These are phyloP conservation scores for Lithosia quadra DNA, from an alignment of 2,888 invertebrate species.

Conservation along the genomic window DNA sequence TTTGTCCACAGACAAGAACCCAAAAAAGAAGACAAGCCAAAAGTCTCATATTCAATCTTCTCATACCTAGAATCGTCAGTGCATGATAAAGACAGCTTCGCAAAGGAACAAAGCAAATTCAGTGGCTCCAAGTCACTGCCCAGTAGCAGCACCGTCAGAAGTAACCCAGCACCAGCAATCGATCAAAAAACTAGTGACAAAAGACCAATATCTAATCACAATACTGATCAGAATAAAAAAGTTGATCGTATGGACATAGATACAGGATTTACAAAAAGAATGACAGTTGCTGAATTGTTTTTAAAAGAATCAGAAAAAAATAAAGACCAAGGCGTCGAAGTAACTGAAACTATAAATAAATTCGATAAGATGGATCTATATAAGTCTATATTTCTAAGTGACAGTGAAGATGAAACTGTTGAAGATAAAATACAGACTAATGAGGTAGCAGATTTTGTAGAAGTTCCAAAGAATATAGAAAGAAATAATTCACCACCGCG, in stretches of 20 bases:
- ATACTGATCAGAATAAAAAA: neutral
- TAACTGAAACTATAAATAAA: conserved; percentile 78
- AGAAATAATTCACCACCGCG: conserved; percentile 90
- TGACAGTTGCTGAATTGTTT: conserved; percentile 82
- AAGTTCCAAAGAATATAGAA: conserved; percentile 84
- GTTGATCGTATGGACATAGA: neutral
- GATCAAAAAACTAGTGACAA: conserved; percentile 13
- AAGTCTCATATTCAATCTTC: conserved; percentile 91
- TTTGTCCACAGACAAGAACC: conserved; percentile 74
- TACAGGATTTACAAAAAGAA: conserved; percentile 66
- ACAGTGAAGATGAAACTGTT: conserved; percentile 89
- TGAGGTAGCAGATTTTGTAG: conserved; percentile 59
- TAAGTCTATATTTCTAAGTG: conserved; percentile 95
- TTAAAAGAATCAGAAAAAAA: conserved; percentile 78
- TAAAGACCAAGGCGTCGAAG: conserved; percentile 63
- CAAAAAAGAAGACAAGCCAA: conserved; percentile 82
- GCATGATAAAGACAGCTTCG: conserved; percentile 86
- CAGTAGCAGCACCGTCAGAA: conserved; percentile 30
- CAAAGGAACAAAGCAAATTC: conserved; percentile 77
- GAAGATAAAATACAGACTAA: conserved; percentile 26
- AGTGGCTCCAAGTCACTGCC: conserved; percentile 77
- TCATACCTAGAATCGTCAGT: conserved; percentile 90
- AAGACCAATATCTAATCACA: conserved; percentile 17
- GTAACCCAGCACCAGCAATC: neutral
- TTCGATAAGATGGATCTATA: conserved; percentile 91